Percentiles rank a stretch among this genome's conserved stretches.
Evolutionary conservation across 1,140 invertebrate species (phyloP).

Genomic region (Lucilia sericata): DNA sequence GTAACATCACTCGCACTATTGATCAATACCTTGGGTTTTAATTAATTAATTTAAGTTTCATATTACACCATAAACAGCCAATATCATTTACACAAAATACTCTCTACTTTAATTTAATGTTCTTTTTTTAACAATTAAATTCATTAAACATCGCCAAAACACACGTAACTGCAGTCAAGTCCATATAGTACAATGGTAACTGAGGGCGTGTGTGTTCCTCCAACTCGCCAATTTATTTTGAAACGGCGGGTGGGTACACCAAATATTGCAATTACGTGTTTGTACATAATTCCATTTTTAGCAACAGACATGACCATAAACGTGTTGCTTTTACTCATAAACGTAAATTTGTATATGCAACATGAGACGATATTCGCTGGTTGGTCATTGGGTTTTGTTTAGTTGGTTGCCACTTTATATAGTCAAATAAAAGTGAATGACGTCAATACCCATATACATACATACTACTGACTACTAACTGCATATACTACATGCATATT

Average conservation of each 20-base stretch:
- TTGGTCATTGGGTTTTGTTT: neutral
- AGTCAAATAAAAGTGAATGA: conserved; percentile 9
- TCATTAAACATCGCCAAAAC: no score
- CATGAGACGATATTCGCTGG: neutral
- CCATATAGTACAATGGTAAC: neutral
- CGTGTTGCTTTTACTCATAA: conserved; percentile 7
- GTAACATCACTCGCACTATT: no score
- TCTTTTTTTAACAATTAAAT: no score
- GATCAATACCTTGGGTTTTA: neutral
- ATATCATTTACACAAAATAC: no score
- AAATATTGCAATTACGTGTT: neutral
- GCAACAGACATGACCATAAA: conserved; percentile 5
- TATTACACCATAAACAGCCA: neutral
- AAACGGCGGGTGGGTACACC: neutral
- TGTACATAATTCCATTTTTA: neutral
- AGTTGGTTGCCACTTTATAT: neutral
- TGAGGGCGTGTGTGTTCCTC: neutral
- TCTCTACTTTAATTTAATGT: no score
- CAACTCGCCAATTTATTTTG: neutral
- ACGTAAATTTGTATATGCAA: neutral
- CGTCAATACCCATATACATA: neutral
- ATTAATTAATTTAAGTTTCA: conserved; percentile 4
- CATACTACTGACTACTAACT: neutral
- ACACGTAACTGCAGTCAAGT: no score
- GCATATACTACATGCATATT: neutral